These are phyloP conservation scores for Circaetus cinerascens DNA, from an alignment of 2,113 vertebrate species.

Conservation along the genomic window DNA sequence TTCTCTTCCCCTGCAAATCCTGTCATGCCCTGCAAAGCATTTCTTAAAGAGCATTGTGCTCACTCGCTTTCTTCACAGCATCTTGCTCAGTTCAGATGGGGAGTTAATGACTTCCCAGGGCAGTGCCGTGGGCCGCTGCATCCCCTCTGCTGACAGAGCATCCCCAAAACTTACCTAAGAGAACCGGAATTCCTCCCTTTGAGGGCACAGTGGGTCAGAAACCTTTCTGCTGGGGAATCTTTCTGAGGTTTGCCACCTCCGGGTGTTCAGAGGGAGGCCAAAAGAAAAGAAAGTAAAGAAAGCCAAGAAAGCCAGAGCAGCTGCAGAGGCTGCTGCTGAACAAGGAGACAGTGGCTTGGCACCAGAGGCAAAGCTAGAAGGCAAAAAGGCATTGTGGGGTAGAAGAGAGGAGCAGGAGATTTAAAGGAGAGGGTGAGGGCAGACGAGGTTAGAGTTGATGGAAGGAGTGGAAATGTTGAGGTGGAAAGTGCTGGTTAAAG, in stretches of 20 bases:
- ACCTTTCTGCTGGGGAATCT: not conserved
- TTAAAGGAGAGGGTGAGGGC: not conserved
- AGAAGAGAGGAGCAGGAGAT: not conserved
- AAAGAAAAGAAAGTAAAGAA: constrained; percentile 3
- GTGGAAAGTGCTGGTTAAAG: not conserved
- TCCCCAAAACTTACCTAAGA: not conserved
- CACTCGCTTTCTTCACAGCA: not conserved
- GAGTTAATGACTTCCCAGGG: not conserved
- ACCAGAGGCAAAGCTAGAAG: not conserved
- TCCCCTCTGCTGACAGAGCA: not conserved
- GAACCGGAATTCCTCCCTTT: not conserved
- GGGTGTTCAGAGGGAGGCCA: not conserved
- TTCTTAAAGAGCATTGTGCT: not conserved
- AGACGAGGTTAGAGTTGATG: not conserved
- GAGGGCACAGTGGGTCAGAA: not conserved
- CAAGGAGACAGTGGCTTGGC: not conserved
- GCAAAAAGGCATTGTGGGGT: not conserved
- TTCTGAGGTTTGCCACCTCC: not conserved
- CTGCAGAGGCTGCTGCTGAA: constrained; percentile 3
- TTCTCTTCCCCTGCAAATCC: not conserved
- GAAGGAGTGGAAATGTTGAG: not conserved
- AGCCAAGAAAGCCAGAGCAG: not conserved
- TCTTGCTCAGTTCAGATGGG: not conserved
- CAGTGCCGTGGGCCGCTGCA: not conserved
- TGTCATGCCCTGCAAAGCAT: not conserved